phyloP scores from a whole-genome alignment of 2,888 invertebrate genomes.

The Chymomyza fuscimana region DNA sequence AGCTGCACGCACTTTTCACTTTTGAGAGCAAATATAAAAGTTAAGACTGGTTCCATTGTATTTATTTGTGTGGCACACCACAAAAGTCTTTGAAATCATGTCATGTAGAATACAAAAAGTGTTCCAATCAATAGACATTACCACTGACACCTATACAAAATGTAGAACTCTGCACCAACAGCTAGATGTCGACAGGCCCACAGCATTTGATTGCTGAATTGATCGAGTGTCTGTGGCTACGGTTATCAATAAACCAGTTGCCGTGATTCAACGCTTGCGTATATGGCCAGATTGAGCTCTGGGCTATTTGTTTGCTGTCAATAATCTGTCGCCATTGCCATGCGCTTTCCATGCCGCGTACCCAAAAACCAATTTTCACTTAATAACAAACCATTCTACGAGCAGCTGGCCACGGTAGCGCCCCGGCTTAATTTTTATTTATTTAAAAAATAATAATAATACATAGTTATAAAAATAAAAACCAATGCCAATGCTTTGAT shows the following conservation, averaged over 20 bases:
- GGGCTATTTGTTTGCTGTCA: constrained; percentile 59
- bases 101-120: constrained; percentile 39
- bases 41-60: background rate
- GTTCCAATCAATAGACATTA: constrained; percentile 58
- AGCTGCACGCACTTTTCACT: background rate
- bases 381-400: constrained; percentile 15
- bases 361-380: constrained; percentile 55
- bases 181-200: background rate
- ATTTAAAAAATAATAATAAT: constrained; percentile 29
- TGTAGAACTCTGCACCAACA: constrained; percentile 40
- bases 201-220: constrained; percentile 8
- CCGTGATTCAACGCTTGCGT: background rate
- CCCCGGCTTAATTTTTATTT: constrained; percentile 58
- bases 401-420: constrained; percentile 20
- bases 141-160: constrained; percentile 56
- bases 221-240: constrained; percentile 30
- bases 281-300: constrained; percentile 30
- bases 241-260: constrained; percentile 47
- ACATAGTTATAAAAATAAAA: background rate
- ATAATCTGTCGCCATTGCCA: constrained; percentile 54
- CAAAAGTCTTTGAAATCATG: constrained; percentile 44
- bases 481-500: constrained; percentile 35
- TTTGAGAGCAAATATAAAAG: background rate
- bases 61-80: background rate
- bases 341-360: constrained; percentile 43